Conservation (phyloP, 2,888 invertebrate species). For the Monoplex corrugatus region DNA sequence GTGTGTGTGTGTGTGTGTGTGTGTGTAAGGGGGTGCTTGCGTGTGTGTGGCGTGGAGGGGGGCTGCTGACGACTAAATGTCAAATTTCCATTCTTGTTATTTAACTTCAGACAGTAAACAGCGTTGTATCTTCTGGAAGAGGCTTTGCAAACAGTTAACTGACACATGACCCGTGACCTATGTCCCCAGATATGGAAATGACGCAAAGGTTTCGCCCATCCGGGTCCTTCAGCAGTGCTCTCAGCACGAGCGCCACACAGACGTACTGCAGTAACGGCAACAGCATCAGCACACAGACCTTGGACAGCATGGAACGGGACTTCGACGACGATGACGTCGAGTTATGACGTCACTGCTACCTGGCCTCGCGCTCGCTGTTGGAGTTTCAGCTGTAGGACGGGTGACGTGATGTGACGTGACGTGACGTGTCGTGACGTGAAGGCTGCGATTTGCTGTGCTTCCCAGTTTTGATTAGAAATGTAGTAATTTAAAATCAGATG, state of each 20-base stretch:
- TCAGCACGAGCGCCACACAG: conserved; percentile 73
- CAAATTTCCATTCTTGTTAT: background rate
- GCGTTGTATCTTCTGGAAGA: too few species aligned
- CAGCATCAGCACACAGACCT: conserved; percentile 78
- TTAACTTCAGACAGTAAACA: too few species aligned
- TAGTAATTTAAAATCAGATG: too few species aligned
- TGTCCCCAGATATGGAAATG: conserved; percentile 69
- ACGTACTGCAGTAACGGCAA: conserved; percentile 72
- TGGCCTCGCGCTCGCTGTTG: conserved; percentile 21
- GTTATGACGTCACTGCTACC: conserved; percentile 57
- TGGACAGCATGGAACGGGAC: conserved; percentile 69
- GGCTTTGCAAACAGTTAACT: too few species aligned
- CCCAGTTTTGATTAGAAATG: too few species aligned
- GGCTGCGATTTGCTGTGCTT: too few species aligned
- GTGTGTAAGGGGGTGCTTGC: conserved; percentile 2
- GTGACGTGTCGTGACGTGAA: too few species aligned
- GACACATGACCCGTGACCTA: too few species aligned
- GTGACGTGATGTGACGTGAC: too few species aligned
- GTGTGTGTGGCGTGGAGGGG: conserved; percentile 10
- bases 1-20: conserved; percentile 15
- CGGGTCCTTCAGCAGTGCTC: conserved; percentile 73
- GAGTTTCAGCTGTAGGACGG: conserved; percentile 14
- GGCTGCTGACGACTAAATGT: background rate
- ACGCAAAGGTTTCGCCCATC: conserved; percentile 69
- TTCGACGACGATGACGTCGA: conserved; percentile 72